Conservation (phyloP, 1,140 invertebrate species). For the Drosophila sucinea region DNA sequence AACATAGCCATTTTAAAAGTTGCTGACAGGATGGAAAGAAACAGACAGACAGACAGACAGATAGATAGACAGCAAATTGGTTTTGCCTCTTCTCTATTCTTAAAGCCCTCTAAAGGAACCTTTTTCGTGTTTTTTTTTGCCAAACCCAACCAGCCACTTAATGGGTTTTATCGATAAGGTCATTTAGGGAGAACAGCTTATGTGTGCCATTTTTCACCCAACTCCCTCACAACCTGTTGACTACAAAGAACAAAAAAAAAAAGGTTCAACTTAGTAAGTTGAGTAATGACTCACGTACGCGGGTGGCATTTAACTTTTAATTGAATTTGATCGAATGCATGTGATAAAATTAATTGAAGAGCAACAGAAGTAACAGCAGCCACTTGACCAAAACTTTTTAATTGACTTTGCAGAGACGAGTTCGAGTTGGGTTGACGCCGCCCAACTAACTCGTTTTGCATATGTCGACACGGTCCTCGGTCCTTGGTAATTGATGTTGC, state of each 20-base stretch:
- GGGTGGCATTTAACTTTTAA: conserved; percentile 72
- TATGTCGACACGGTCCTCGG: conserved; percentile 35
- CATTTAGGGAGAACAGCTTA: conserved; percentile 30
- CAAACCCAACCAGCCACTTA: conserved; percentile 46
- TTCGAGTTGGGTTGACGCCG: conserved; percentile 29
- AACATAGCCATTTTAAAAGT: conserved; percentile 65
- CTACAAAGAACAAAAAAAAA: conserved; percentile 18
- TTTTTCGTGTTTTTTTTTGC: conserved; percentile 5
- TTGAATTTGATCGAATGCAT: conserved; percentile 79
- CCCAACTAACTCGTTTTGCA: conserved; percentile 51
- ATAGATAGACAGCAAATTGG: conserved; percentile 65
- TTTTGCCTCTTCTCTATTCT: conserved; percentile 22
- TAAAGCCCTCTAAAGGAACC: conserved; percentile 41
- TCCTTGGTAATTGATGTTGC: conserved; percentile 58
- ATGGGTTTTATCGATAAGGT: conserved; percentile 71
- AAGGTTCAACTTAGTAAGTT: conserved; percentile 47
- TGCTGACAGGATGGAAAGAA: conserved; percentile 41
- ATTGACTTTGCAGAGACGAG: conserved; percentile 63
- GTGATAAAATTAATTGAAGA: conserved; percentile 76
- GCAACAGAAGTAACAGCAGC: conserved; percentile 11
- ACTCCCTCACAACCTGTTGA: conserved; percentile 48
- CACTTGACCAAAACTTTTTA: conserved; percentile 75
- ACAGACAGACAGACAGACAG: conserved; percentile 31
- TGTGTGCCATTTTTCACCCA: background rate
- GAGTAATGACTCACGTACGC: conserved; percentile 72